Base-by-base conservation (phyloP, 2,797 vertebrate genomes). In the Scolopax rusticola region DNA sequence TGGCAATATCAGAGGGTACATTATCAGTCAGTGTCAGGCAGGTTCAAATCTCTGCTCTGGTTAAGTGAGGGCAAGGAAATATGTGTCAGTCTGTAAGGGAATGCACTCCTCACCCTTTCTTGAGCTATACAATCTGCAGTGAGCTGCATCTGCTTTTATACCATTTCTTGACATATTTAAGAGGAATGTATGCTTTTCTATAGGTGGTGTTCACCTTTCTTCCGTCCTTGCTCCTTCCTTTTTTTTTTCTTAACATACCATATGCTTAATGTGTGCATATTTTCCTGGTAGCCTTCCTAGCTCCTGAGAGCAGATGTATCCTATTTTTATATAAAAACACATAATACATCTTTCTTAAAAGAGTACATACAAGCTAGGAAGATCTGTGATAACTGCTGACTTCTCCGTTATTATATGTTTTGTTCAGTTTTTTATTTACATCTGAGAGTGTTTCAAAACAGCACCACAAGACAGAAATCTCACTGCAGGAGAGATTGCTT, bases 391-490 rank as follows among this genome's bases (percentile, higher is more conserved):
- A 68, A 87, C 36, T 56, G 30, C 53, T 74, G 79, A 83, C 61
- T 96, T 88, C 80, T 78, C 28, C 6, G 3, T 81, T 94, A 68
- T 86, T 90, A 21, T 15, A 53, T 89, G 50, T 84, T 95, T 91
- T 87, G 36, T 93, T 90, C 57, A 24, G 11, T 68, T 87, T 94
- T 84, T 93, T 95, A 80, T 93, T 96, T 96, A 78, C 47, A 56
- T 91, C 79, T 97, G 91, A 94, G 68, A 82, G 24, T 91, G 71
- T 93, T 93, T 95, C 87, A 69, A 86, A 95, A 94, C 79, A 84
- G 69, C 71, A 71, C 56, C 32, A 36, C 53, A 51, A 81, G 76
- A 68, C 61, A 85, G 64, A 92, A 91, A 28, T 81, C 61, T 91
- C 8, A 0, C 79, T 81, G 79, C 65, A 75, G 65, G 84, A 91